Percentiles rank a stretch among this genome's conserved stretches.
These are phyloP conservation scores for Gambusia yucatana DNA, from an alignment of 2,797 vertebrate genomes.

Conservation along the genomic window DNA sequence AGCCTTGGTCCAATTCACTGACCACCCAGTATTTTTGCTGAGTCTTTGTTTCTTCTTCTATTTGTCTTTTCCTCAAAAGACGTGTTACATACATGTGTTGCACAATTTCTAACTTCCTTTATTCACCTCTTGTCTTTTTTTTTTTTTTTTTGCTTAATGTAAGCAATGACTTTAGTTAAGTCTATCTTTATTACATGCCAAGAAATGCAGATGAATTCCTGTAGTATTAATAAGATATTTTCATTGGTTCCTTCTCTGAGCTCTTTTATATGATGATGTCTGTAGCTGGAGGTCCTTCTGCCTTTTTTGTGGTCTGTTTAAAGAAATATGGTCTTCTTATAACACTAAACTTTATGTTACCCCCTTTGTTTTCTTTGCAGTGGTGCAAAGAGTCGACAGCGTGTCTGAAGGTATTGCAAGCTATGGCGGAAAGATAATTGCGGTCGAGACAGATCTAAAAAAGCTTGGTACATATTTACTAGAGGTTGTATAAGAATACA, in stretches of 20 bases:
- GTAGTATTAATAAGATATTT: slow-evolving; percentile 38
- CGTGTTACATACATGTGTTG: slow-evolving; percentile 9
- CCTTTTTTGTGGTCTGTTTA: slow-evolving; percentile 39
- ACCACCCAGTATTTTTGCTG: slow-evolving; percentile 59
- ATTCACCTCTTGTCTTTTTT: slow-evolving; percentile 26
- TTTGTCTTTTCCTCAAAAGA: slow-evolving; percentile 10
- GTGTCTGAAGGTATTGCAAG: slow-evolving; percentile 92
- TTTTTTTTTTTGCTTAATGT: slow-evolving; percentile 38
- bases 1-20: slow-evolving; percentile 38
- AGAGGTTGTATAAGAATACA: not conserved
- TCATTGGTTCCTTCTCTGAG: slow-evolving; percentile 57
- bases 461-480: slow-evolving; percentile 85
- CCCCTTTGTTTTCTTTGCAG: slow-evolving; percentile 73
- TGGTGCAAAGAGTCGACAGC: slow-evolving; percentile 95
- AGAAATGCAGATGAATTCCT: slow-evolving; percentile 51
- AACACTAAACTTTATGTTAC: slow-evolving; percentile 49
- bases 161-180: slow-evolving; percentile 51
- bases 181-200: slow-evolving; percentile 68
- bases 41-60: slow-evolving; percentile 37
- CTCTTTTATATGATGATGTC: slow-evolving; percentile 64
- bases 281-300: slow-evolving; percentile 66
- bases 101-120: slow-evolving; percentile 10
- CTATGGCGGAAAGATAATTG: slow-evolving; percentile 90
- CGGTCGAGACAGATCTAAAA: slow-evolving; percentile 90
- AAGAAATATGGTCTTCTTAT: slow-evolving; percentile 14